Evolutionary conservation across 2,888 invertebrate species (phyloP).

Genomic region (Nymphalis urticae): DNA sequence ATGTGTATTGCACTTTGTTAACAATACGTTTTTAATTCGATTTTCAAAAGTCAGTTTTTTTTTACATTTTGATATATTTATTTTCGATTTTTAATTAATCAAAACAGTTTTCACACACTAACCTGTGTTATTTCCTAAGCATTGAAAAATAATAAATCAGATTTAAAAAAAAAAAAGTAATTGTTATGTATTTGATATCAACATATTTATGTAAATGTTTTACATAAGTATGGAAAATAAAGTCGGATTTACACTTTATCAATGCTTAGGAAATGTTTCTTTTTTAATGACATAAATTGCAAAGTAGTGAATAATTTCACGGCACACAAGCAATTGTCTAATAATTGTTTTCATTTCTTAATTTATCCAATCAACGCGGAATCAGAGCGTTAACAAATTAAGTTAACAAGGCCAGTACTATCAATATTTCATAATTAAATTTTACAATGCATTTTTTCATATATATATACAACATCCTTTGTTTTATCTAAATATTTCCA

Average conservation of each 20-base stretch:
- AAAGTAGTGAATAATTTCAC: conserved; percentile 13
- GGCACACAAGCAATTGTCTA: conserved; percentile 17
- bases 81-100: too few species aligned
- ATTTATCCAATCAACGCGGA: conserved; percentile 33
- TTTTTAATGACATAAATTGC: neutral
- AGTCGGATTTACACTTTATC: neutral
- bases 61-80: neutral
- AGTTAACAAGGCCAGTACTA: conserved; percentile 50
- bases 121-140: too few species aligned
- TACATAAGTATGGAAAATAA: neutral
- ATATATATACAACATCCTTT: neutral
- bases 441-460: conserved; percentile 15
- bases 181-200: too few species aligned
- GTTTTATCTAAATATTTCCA: too few species aligned
- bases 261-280: neutral
- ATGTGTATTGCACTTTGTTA: conserved; percentile 10
- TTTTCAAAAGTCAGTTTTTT: neutral
- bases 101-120: too few species aligned
- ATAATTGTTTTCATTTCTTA: conserved; percentile 42
- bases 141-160: too few species aligned
- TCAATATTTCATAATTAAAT: conserved; percentile 26
- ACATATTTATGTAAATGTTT: too few species aligned
- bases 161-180: too few species aligned
- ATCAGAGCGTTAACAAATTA: conserved; percentile 53
- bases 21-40: too few species aligned